Percentiles rank a stretch among this genome's conserved stretches.
phyloP scores from a whole-genome alignment of 2,888 invertebrate species.

The Himalopsyche anomala region DNA sequence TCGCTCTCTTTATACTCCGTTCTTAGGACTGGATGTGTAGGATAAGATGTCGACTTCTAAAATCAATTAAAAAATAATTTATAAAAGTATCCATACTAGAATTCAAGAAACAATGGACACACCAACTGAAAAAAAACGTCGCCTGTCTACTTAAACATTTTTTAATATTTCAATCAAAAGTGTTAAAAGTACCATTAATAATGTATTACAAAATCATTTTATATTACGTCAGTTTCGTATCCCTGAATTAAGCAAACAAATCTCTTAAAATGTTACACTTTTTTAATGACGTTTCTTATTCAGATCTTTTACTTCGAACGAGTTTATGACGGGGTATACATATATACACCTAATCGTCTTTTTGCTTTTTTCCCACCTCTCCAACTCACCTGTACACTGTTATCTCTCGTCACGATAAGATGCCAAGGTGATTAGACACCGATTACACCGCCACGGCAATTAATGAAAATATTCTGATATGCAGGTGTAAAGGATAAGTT shows the following conservation, averaged over 20 bases:
- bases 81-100: too few relatives aligned
- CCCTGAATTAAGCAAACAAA: constrained; percentile 25
- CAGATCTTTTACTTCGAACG: constrained; percentile 41
- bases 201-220: too few relatives aligned
- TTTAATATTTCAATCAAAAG: too few relatives aligned
- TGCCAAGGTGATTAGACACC: constrained; percentile 1
- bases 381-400: constrained; percentile 25
- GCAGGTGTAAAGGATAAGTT: constrained; percentile 18
- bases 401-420: constrained; percentile 44
- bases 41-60: too few relatives aligned
- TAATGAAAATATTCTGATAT: constrained; percentile 9
- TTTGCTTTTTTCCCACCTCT: neutral
- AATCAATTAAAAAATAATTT: too few relatives aligned
- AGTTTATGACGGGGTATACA: constrained; percentile 30
- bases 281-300: constrained; percentile 36
- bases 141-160: too few relatives aligned
- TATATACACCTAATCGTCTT: neutral
- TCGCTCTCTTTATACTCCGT: too few relatives aligned
- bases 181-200: too few relatives aligned
- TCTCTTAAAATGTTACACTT: constrained; percentile 1
- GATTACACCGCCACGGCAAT: constrained; percentile 45
- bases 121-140: too few relatives aligned
- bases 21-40: too few relatives aligned
- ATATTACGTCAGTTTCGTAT: neutral
- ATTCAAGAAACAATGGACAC: too few relatives aligned